Base-by-base conservation (phyloP, 2,113 vertebrate species). In the Cinclus mexicanus region DNA sequence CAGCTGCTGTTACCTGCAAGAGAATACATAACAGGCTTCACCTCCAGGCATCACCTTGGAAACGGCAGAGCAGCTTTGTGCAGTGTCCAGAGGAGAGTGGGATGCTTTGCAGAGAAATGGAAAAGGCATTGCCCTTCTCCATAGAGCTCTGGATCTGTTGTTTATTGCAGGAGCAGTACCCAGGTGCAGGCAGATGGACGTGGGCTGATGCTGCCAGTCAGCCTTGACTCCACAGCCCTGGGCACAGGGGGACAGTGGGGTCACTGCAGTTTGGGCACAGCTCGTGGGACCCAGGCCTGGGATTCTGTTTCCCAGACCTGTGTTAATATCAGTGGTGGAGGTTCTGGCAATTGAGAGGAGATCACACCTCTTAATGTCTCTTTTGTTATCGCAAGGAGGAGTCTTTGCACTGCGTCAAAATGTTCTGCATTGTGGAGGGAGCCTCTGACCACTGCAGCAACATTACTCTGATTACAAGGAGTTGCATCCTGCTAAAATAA, bases 41-140 rank as follows among this genome's bases (percentile, higher is more conserved):
- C 90, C 96, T 94, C 76, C 88, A 90, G 92, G 79, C 93, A 94
- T 95, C 94, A 56, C 95, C 95, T 88, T 93, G 95, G 95, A 94
- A 97, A 97, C 85, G 0, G 96, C 90, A 12, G 57, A 83, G 85
- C 2, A 0, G 79, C 82, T 94, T 87, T 70, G n/a, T 52, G 88
- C 72, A 25, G 79, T 47, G 87, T 74, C 93, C 90, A 55, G 93
- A 61, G 87, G 50, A 83, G 76, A 78, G 75, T 4, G 5, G 63
- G 67, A 44, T 64, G 90, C 63, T 95, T 55, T 86, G 79, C 85
- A 91, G 75, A 29, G 85, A 77, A 44, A 79, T 11, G 26, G 41
- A 37, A 82, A 78, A 76, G 79, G 60, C 84, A 56, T 24, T 90
- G 67, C 76, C 87, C 75, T 75, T 70, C 64, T 83, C 59, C 53